Conservation (phyloP, 2,888 invertebrate genomes). For the Phortica magna region DNA sequence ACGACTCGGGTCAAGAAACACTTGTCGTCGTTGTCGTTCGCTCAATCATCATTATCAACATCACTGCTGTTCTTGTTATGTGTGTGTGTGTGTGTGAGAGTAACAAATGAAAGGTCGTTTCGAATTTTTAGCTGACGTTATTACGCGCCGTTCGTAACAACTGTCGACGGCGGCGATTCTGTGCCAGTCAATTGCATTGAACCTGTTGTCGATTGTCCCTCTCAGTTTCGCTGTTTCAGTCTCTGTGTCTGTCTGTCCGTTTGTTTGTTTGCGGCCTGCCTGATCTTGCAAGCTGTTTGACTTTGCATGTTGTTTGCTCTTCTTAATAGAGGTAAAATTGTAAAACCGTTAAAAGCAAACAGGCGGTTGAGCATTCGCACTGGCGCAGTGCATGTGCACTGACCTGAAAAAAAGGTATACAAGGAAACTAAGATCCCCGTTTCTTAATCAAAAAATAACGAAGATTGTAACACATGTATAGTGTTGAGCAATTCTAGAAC, state of each 20-base stretch:
- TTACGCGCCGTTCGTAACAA: neutral
- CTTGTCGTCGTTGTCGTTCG: conserved; percentile 47
- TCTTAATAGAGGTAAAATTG: neutral
- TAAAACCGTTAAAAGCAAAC: conserved; percentile 31
- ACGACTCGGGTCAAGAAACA: conserved; percentile 58
- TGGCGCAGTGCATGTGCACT: conserved; percentile 56
- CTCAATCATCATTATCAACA: too few species aligned
- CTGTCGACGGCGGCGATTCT: conserved; percentile 2
- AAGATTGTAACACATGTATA: too few species aligned
- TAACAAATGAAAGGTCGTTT: conserved; percentile 3
- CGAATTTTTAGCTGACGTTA: neutral
- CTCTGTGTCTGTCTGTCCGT: neutral
- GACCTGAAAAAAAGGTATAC: conserved; percentile 57
- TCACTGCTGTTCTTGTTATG: conserved; percentile 5
- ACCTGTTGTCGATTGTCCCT: conserved; percentile 51
- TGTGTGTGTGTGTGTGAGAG: conserved; percentile 24
- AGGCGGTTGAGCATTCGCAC: conserved; percentile 30
- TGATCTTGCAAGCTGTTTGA: conserved; percentile 40
- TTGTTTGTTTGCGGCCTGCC: neutral
- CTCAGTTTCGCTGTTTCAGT: neutral
- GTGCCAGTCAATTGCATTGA: conserved; percentile 13
- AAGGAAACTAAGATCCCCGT: neutral
- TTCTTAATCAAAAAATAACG: too few species aligned
- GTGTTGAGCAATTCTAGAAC: too few species aligned
- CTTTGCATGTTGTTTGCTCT: conserved; percentile 44